Conservation (phyloP, 2,888 invertebrate species). For the Gandaritis pyraliata region DNA sequence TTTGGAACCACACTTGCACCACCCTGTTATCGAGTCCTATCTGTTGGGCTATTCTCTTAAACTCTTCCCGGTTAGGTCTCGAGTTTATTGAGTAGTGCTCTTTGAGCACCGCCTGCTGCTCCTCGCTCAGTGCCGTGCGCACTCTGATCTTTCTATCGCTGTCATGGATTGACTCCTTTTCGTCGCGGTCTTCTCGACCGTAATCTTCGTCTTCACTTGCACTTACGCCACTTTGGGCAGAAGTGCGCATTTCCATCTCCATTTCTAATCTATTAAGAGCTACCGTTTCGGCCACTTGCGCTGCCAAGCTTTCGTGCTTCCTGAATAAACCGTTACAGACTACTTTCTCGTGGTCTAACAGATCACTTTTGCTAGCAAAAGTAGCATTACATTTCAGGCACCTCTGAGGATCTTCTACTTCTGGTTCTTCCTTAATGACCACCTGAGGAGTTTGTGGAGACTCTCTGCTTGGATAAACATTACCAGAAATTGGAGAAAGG, state of each 20-base stretch:
- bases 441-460: conserved; percentile 61
- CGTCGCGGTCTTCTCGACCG: conserved; percentile 78
- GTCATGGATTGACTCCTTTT: conserved; percentile 83
- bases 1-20: conserved; percentile 98
- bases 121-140: conserved; percentile 96
- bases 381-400: conserved; percentile 85
- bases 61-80: conserved; percentile 96
- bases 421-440: conserved; percentile 70
- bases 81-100: conserved; percentile 96
- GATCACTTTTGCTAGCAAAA: conserved; percentile 84
- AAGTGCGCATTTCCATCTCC: conserved; percentile 79
- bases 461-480: conserved; percentile 70
- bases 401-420: conserved; percentile 70
- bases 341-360: conserved; percentile 90
- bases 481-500: conserved; percentile 83
- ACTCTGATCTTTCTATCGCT: conserved; percentile 93
- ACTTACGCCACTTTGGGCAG: conserved; percentile 79
- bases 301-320: conserved; percentile 90
- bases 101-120: conserved; percentile 95
- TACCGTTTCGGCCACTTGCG: conserved; percentile 89
- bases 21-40: conserved; percentile 91
- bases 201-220: conserved; percentile 87
- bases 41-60: conserved; percentile 93
- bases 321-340: conserved; percentile 83
- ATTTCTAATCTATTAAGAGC: conserved; percentile 81